Conservation (phyloP, 2,797 vertebrate species). For the Limosa lapponica region DNA sequence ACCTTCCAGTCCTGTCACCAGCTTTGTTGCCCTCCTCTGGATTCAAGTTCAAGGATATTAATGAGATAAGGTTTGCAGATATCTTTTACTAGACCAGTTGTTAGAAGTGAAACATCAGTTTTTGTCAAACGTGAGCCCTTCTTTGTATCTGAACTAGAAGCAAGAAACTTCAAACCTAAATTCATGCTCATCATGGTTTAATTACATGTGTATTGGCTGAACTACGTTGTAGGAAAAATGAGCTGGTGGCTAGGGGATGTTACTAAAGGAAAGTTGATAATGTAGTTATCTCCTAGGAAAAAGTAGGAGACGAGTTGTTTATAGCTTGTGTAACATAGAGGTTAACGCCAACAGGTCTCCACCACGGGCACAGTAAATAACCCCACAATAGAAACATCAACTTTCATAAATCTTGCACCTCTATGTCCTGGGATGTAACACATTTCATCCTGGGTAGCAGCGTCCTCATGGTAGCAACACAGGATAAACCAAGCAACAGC, state of each 20-base stretch:
- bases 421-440: neutral
- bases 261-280: neutral
- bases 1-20: neutral
- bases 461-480: neutral
- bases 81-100: neutral
- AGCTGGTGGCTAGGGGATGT: too few relatives aligned
- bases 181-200: neutral
- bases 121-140: neutral
- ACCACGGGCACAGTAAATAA: neutral
- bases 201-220: neutral
- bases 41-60: neutral
- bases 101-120: neutral
- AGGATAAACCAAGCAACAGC: neutral
- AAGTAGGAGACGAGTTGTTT: neutral
- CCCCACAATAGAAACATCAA: accelerated
- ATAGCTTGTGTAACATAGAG: neutral
- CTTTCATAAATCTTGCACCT: neutral
- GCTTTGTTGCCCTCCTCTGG: neutral
- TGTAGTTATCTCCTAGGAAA: neutral
- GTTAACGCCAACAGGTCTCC: neutral
- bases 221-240: neutral
- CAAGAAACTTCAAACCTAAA: neutral
- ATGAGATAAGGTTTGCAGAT: neutral
- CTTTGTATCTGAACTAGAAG: neutral
- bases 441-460: neutral